A percentile compares a stretch with the other conserved stretches of the same genome.
phyloP scores from a whole-genome alignment of 1,140 invertebrate genomes.

The Spodoptera frugiperda region DNA sequence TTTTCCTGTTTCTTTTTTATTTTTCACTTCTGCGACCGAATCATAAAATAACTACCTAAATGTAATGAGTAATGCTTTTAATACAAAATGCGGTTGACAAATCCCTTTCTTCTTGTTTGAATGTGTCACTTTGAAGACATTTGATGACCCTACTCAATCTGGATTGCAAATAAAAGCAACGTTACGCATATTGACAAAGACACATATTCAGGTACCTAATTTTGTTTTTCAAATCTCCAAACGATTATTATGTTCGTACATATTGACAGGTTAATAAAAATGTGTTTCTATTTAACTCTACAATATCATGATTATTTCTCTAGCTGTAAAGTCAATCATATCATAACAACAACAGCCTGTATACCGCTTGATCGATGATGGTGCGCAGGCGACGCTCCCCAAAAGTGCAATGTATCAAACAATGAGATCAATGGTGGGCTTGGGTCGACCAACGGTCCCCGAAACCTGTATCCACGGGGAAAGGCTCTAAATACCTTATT shows the following conservation, averaged over 20 bases:
- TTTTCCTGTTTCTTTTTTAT: slow-evolving; percentile 41
- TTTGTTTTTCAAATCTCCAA: neutral
- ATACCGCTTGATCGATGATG: slow-evolving; percentile 63
- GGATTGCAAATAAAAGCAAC: neutral
- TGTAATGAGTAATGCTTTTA: no score
- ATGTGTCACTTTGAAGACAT: no score
- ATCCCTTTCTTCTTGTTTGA: no score
- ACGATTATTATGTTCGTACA: neutral
- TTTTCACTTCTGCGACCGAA: slow-evolving; percentile 8
- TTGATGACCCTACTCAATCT: no score
- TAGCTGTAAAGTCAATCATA: neutral
- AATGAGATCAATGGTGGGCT: slow-evolving; percentile 65
- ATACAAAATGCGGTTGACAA: no score
- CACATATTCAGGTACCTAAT: no score
- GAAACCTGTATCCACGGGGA: slow-evolving; percentile 72
- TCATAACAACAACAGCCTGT: slow-evolving; percentile 54
- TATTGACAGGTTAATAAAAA: no score
- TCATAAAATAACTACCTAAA: neutral
- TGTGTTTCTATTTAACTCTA: no score
- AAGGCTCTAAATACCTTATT: slow-evolving; percentile 58
- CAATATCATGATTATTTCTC: neutral
- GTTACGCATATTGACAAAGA: no score
- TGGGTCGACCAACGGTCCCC: slow-evolving; percentile 77
- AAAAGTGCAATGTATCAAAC: slow-evolving; percentile 76
- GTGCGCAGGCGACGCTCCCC: slow-evolving; percentile 61